Conservation (phyloP, 1,140 invertebrate genomes). For the Leptoteleia sp. region DNA sequence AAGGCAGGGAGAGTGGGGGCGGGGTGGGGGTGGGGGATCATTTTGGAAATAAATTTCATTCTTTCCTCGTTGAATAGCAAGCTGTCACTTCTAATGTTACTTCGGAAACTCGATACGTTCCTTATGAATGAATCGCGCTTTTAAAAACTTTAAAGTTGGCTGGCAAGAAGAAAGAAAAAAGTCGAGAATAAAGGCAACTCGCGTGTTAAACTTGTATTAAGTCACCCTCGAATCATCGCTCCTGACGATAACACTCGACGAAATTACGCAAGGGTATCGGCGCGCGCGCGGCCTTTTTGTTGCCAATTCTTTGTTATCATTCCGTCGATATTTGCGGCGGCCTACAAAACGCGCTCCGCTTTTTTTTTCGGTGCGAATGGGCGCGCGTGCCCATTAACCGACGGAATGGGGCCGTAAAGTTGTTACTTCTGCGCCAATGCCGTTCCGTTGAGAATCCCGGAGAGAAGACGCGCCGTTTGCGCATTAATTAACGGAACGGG, state of each 20-base stretch:
- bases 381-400: constrained; percentile 1
- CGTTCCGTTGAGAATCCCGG: background rate
- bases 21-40: too few relatives aligned
- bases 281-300: constrained; percentile 52
- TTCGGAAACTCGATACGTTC: constrained; percentile 50
- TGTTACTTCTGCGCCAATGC: constrained; percentile 11
- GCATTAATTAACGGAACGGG: constrained; percentile 15
- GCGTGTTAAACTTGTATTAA: constrained; percentile 67
- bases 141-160: constrained; percentile 49
- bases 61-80: constrained; percentile 23
- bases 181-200: constrained; percentile 50
- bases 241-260: constrained; percentile 63
- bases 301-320: constrained; percentile 64
- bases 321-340: constrained; percentile 53
- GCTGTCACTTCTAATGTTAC: constrained; percentile 35
- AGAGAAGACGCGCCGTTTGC: background rate
- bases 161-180: constrained; percentile 27
- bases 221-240: constrained; percentile 64
- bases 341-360: constrained; percentile 30
- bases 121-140: constrained; percentile 58
- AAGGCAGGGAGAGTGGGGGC: too few relatives aligned
- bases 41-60: constrained; percentile 27
- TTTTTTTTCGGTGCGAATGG: background rate
- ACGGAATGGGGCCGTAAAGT: constrained; percentile 16
- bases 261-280: constrained; percentile 63